phyloP scores from a whole-genome alignment of 2,113 vertebrate species.

The Galbula dea region DNA sequence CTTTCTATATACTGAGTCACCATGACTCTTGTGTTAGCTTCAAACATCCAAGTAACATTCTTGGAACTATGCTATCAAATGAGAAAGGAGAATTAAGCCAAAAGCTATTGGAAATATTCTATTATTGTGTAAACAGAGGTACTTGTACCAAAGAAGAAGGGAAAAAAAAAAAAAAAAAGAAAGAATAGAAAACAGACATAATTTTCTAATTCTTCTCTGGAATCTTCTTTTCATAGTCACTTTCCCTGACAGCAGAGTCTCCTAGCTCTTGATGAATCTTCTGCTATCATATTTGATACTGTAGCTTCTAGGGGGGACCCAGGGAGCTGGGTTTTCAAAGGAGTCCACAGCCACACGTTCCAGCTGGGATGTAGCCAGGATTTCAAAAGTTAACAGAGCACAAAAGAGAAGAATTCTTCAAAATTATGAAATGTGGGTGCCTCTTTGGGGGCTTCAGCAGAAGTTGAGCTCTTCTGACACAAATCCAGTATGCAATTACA shows the following conservation, averaged over 20 bases:
- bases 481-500: neutral
- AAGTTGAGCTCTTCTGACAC: neutral
- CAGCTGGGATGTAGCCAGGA: neutral
- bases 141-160: conserved; percentile 5
- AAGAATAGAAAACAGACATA: neutral
- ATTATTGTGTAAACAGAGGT: conserved; percentile 18
- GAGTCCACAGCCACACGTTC: fast-evolving
- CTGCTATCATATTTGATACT: neutral
- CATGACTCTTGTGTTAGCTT: neutral
- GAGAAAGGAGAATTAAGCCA: conserved; percentile 2
- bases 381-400: neutral
- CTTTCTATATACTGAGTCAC: conserved; percentile 39
- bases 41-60: conserved; percentile 5
- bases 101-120: conserved; percentile 26
- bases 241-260: neutral
- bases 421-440: neutral
- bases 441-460: neutral
- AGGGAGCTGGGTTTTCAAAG: neutral
- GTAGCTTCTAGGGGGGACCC: neutral
- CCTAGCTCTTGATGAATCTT: neutral
- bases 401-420: neutral
- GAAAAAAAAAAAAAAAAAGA: too few species aligned
- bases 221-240: neutral
- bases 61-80: conserved; percentile 5
- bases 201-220: neutral